Evolutionary conservation across 2,113 vertebrate genomes (phyloP).

Genomic region (Lota lota): DNA sequence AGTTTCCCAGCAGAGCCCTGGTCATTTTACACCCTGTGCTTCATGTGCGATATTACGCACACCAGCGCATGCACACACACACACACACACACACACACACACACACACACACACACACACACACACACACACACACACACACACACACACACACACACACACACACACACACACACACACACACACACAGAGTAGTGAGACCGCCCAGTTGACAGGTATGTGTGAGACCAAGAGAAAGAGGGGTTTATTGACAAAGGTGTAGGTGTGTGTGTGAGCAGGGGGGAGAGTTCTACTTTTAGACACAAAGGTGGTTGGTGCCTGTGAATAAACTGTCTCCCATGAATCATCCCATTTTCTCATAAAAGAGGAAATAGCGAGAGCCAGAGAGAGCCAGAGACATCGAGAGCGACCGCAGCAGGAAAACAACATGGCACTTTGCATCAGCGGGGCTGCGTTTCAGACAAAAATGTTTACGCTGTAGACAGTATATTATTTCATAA

Average conservation of each 20-base stretch:
- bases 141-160: too few relatives aligned
- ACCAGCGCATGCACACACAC: slow-evolving; percentile 13
- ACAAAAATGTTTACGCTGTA: slow-evolving; percentile 65
- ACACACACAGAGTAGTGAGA: slow-evolving; percentile 9
- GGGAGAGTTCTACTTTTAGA: slow-evolving; percentile 58
- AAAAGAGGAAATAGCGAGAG: slow-evolving; percentile 42
- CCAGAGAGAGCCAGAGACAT: slow-evolving; percentile 1
- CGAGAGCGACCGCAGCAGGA: not conserved
- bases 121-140: too few relatives aligned
- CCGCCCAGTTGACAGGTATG: slow-evolving; percentile 14
- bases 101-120: too few relatives aligned
- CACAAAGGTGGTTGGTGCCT: slow-evolving; percentile 38
- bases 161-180: not conserved
- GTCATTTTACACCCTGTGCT: slow-evolving; percentile 36
- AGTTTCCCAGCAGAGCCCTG: slow-evolving; percentile 27
- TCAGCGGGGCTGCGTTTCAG: slow-evolving; percentile 38
- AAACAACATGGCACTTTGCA: slow-evolving; percentile 47
- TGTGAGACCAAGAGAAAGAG: slow-evolving; percentile 22
- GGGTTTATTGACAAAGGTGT: slow-evolving; percentile 49
- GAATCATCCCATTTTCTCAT: slow-evolving; percentile 65
- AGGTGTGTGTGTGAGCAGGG: too few relatives aligned
- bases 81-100: slow-evolving; percentile 20
- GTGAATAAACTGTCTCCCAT: slow-evolving; percentile 55
- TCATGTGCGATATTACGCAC: slow-evolving; percentile 40
- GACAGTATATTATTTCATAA: slow-evolving; percentile 47